phyloP scores from a whole-genome alignment of 2,888 invertebrate genomes.

The Athalia cordata region DNA sequence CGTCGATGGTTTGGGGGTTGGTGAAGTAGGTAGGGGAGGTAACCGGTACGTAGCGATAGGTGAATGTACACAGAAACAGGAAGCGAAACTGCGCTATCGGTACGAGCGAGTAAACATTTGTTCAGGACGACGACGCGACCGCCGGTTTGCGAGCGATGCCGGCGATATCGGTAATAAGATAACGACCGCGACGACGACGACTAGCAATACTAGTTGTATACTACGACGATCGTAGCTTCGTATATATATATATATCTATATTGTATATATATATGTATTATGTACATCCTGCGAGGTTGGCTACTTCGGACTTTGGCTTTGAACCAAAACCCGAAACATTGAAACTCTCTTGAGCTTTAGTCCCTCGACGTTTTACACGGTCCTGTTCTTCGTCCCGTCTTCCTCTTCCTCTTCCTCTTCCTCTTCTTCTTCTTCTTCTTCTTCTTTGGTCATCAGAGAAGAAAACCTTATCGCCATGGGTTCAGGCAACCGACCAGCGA shows the following conservation, averaged over 20 bases:
- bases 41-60: constrained; percentile 31
- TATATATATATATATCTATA: not conserved
- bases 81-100: constrained; percentile 60
- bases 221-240: no score
- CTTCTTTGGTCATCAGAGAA: not conserved
- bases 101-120: constrained; percentile 66
- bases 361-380: no score
- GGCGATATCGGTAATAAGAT: constrained; percentile 69
- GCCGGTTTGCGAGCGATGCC: constrained; percentile 38
- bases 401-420: no score
- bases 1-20: not conserved
- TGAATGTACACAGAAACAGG: constrained; percentile 59
- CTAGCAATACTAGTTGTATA: not conserved
- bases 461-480: not conserved
- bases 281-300: not conserved
- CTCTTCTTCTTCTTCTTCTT: no score
- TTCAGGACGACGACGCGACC: constrained; percentile 56
- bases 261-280: not conserved
- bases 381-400: no score
- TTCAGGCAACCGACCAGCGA: constrained; percentile 4
- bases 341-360: no score
- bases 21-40: not conserved
- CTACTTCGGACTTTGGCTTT: not conserved
- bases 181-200: constrained; percentile 59
- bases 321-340: no score